These are phyloP conservation scores for Meloidogyne exigua DNA, from an alignment of 1,140 invertebrate species.

Conservation along the genomic window DNA sequence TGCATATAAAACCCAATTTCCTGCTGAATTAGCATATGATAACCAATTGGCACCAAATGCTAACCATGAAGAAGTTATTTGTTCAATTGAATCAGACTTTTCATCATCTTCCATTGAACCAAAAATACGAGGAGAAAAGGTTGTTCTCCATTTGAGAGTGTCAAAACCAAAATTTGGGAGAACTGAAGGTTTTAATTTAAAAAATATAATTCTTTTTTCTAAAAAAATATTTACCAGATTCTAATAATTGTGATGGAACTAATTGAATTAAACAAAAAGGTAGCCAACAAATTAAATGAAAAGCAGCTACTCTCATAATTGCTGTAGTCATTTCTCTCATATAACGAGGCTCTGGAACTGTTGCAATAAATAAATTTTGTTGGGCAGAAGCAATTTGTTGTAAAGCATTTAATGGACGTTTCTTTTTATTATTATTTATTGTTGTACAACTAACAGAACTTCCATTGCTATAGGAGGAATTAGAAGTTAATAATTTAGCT, in stretches of 20 bases:
- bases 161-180: conserved; percentile 33
- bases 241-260: conserved; percentile 21
- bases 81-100: background rate
- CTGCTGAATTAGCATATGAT: conserved; percentile 59
- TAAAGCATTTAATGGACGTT: background rate
- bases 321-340: conserved; percentile 59
- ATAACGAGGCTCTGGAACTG: conserved; percentile 58
- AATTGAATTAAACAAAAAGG: conserved; percentile 57
- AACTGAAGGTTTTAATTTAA: background rate
- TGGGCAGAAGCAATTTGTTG: conserved; percentile 11
- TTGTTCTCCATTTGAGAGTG: conserved; percentile 35
- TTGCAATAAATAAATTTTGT: conserved; percentile 17
- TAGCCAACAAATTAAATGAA: conserved; percentile 62
- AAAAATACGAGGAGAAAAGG: background rate
- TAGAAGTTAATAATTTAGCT: background rate
- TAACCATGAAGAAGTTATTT: conserved; percentile 41
- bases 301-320: conserved; percentile 58
- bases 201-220: background rate
- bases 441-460: background rate
- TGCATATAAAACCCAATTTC: conserved; percentile 63
- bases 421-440: background rate
- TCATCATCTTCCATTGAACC: conserved; percentile 8
- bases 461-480: background rate
- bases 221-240: conserved; percentile 9
- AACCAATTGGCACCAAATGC: conserved; percentile 56